Evolutionary conservation across 1,140 invertebrate species (phyloP).

Genomic region (Penaeus chinensis): DNA sequence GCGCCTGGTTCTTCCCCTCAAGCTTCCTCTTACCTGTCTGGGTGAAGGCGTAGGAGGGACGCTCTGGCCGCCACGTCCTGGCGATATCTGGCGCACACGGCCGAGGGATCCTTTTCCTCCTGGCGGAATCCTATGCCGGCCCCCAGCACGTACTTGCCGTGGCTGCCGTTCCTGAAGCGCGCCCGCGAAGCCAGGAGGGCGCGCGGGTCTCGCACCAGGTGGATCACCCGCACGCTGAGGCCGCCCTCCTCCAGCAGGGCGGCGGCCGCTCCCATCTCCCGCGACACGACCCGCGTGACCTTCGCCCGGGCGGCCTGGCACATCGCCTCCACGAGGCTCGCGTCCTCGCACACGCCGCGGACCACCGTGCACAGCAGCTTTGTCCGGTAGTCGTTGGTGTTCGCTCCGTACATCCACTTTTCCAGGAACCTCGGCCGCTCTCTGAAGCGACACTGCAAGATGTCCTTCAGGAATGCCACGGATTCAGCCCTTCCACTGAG

Average conservation of each 20-base stretch:
- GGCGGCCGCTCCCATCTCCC: background rate
- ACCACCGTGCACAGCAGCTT: background rate
- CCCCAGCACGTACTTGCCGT: too few species aligned
- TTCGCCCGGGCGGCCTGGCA: background rate
- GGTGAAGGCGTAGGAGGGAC: background rate
- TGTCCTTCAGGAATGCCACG: constrained; percentile 15
- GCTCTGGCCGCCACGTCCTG: too few species aligned
- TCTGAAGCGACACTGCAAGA: background rate
- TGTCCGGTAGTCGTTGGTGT: background rate
- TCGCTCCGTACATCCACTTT: background rate
- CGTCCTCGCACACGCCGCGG: background rate
- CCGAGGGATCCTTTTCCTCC: too few species aligned
- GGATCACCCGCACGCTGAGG: too few species aligned
- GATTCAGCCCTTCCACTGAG: background rate
- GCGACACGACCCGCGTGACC: background rate
- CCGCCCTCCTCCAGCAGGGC: background rate
- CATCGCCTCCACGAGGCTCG: background rate
- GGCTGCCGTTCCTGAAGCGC: too few species aligned
- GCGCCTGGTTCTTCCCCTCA: too few species aligned
- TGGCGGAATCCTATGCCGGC: too few species aligned
- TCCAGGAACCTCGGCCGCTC: background rate
- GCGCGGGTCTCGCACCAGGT: too few species aligned
- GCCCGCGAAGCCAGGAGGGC: too few species aligned
- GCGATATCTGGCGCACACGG: too few species aligned
- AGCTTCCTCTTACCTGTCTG: constrained; percentile 11